Percentiles rank a stretch among this genome's conserved stretches.
phyloP scores from a whole-genome alignment of 2,797 vertebrate genomes.

The Aphelocoma californica region DNA sequence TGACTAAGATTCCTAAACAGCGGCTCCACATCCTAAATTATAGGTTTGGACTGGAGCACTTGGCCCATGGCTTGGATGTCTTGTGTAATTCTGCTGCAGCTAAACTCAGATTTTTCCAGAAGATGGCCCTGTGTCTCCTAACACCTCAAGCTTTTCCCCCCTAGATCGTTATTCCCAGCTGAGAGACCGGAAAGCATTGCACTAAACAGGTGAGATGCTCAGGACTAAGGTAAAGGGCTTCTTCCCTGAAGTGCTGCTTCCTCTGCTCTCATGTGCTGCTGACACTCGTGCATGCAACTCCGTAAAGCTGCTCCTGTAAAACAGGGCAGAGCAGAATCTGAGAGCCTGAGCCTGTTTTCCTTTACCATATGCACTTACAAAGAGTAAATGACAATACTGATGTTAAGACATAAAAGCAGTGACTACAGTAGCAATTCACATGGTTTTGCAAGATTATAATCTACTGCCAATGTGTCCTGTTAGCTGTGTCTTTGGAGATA shows the following conservation, averaged over 20 bases:
- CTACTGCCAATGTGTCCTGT: background rate
- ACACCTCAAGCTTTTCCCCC: background rate
- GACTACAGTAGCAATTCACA: background rate
- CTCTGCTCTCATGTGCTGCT: background rate
- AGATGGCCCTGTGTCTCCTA: background rate
- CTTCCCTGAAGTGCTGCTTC: background rate
- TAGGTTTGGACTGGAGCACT: conserved; percentile 22
- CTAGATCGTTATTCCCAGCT: background rate
- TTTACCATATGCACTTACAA: background rate
- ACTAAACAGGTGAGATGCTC: background rate
- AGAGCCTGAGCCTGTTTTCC: background rate
- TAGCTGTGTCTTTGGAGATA: background rate
- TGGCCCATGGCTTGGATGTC: conserved; percentile 24
- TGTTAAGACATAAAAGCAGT: background rate
- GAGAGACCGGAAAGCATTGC: background rate
- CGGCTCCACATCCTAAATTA: conserved; percentile 51
- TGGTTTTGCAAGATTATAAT: background rate
- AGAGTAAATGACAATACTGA: background rate
- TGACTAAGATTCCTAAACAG: conserved; percentile 65
- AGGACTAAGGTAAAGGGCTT: background rate
- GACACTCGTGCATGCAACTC: background rate
- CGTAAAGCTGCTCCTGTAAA: background rate
- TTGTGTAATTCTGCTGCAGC: conserved; percentile 19
- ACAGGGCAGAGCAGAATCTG: background rate
- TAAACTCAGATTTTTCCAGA: conserved; percentile 14